Evolutionary conservation across 2,797 vertebrate species (phyloP), one percentile per base, ranked within the genome.

Genomic region (Myotis pilosus): DNA sequence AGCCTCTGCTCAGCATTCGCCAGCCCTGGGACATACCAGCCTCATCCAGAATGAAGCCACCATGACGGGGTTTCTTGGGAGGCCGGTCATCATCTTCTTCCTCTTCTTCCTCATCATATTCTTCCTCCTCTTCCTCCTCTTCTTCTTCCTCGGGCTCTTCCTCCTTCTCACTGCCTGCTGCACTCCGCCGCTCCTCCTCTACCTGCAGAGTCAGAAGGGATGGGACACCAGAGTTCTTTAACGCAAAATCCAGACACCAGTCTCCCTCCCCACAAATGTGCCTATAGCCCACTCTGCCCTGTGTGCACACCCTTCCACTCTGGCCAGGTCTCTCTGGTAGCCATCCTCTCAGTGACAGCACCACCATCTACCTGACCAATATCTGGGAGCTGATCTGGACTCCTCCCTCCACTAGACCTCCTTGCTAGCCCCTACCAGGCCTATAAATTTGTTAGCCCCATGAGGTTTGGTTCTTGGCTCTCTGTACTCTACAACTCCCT

Each of bases 21-120:
- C 5, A 22, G 84, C 16, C 60, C 38, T 33, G 19, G 38, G 80
- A 96, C 97, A 33, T 98, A 99, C 99, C 99, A 10, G 99, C 99
- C 97, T 99, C 99, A 0, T 99, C 99, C 97, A 99, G 98, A 96
- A 99, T 99, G 96, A 99, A 99, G 1, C 99, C 99, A 1, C 99
- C 99, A 0, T 99, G 99, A 13, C 98, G 97, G 1, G 99, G 99
- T 89, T 99, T 99, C 94, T 99, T 99, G 44, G 99, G 97, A 0
- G 99, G 99, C 0, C 99, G 98, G 25, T 99, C 99, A 0, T 99
- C 99, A 5, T 99, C 99, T 28, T 98, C 98, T 0, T 99, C 99
- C 23, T 99, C 99, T 28, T 99, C 99, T 64, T 99, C 99, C 33
- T 99, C 99, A 17, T 99, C 99, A 0, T 99, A 99, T 4, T 99